These are phyloP conservation scores for Piaya cayana DNA, from an alignment of 2,113 vertebrate genomes.

Conservation along the genomic window DNA sequence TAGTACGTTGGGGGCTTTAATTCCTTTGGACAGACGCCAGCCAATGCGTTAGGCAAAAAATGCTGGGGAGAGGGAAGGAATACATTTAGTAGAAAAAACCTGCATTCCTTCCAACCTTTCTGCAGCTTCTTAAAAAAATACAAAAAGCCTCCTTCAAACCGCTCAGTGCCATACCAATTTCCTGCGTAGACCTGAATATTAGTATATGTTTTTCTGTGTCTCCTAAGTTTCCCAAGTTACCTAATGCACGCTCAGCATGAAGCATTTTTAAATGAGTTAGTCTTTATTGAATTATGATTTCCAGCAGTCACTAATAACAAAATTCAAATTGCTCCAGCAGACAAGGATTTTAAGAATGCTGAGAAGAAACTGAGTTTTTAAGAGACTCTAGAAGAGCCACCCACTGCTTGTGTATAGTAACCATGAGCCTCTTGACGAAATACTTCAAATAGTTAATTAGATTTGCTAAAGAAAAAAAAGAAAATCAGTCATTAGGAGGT, in stretches of 20 bases:
- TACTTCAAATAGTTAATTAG: conserved; percentile 83
- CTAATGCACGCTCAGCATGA: conserved; percentile 89
- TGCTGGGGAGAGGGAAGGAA: conserved; percentile 47
- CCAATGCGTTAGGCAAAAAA: neutral
- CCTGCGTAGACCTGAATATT: conserved; percentile 68
- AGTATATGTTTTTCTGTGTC: conserved; percentile 69
- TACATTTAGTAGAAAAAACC: conserved; percentile 45
- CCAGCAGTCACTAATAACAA: conserved; percentile 94
- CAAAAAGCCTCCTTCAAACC: conserved; percentile 70
- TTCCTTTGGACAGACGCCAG: neutral
- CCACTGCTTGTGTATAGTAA: conserved; percentile 74
- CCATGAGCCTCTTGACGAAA: conserved; percentile 71
- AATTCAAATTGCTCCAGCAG: conserved; percentile 95
- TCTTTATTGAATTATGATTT: conserved; percentile 94
- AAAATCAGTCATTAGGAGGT: conserved; percentile 70
- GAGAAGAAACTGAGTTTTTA: conserved; percentile 76
- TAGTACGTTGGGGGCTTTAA: neutral
- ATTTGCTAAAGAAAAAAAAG: conserved; percentile 71
- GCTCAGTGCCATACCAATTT: conserved; percentile 72
- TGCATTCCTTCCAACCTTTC: conserved; percentile 60
- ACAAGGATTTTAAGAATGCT: conserved; percentile 80
- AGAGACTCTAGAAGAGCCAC: conserved; percentile 75
- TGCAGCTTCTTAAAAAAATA: conserved; percentile 67
- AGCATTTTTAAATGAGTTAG: conserved; percentile 92
- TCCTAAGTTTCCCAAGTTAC: conserved; percentile 75